Evolutionary conservation across 2,888 invertebrate species (phyloP).

Genomic region (Dermolepida albohirtum): DNA sequence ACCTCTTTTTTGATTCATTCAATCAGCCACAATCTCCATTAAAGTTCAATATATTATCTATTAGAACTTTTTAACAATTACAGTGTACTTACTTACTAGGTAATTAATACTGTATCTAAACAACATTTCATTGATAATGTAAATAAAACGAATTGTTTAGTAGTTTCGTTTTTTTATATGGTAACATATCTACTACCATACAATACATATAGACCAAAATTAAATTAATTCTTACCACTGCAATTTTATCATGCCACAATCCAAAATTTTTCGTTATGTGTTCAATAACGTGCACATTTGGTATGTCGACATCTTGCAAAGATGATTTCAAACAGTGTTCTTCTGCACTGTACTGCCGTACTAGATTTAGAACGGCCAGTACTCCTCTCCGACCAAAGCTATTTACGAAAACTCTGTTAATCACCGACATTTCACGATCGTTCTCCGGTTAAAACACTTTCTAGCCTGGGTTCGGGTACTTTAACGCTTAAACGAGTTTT

Average conservation of each 20-base stretch:
- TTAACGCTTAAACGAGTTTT: constrained; percentile 1
- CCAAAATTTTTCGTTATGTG: constrained; percentile 68
- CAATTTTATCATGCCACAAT: constrained; percentile 66
- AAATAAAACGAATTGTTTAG: too few species aligned
- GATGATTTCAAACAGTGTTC: constrained; percentile 56
- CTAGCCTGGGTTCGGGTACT: background rate
- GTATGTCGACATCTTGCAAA: constrained; percentile 67
- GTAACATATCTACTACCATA: background rate
- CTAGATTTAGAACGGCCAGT: constrained; percentile 20
- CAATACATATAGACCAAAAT: background rate
- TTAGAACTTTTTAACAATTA: too few species aligned
- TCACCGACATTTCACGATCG: constrained; percentile 37
- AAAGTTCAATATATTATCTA: too few species aligned
- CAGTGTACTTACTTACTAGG: too few species aligned
- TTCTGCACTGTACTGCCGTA: constrained; percentile 14
- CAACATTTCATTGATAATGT: too few species aligned
- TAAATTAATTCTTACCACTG: constrained; percentile 52
- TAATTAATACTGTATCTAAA: too few species aligned
- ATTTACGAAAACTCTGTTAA: constrained; percentile 30
- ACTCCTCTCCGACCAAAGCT: constrained; percentile 22
- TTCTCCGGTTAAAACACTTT: background rate
- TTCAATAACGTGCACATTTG: constrained; percentile 68
- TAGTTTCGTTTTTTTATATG: too few species aligned
- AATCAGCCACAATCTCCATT: too few species aligned
- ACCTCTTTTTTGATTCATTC: too few species aligned